phyloP scores from a whole-genome alignment of 2,888 invertebrate species.

The Dermolepida albohirtum region DNA sequence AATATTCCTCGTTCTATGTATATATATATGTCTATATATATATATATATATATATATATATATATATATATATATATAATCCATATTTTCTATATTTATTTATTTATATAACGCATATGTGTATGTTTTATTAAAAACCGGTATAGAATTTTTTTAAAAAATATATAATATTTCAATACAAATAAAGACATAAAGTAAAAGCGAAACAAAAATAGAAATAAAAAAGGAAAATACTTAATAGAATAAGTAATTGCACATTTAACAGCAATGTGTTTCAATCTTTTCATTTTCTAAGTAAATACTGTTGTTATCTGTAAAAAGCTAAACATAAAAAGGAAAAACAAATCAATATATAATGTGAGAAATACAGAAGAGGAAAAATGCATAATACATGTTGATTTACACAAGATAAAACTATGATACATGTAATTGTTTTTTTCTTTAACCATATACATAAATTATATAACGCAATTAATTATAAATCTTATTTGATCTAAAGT shows the following conservation, averaged over 20 bases:
- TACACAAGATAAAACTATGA: conserved; percentile 27
- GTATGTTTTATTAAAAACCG: too few relatives aligned
- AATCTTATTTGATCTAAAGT: conserved; percentile 2
- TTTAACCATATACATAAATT: conserved; percentile 17
- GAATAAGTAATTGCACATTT: conserved; percentile 39
- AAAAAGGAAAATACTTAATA: conserved; percentile 27
- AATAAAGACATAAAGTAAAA: neutral
- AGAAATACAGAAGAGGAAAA: conserved; percentile 11
- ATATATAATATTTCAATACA: too few relatives aligned
- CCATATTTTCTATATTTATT: conserved; percentile 8
- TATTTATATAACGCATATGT: conserved; percentile 12
- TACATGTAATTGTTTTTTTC: conserved; percentile 9
- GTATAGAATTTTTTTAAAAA: too few relatives aligned
- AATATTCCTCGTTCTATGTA: conserved; percentile 9
- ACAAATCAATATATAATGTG: conserved; percentile 4
- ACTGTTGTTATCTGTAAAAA: conserved; percentile 18
- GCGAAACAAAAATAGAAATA: conserved; percentile 6
- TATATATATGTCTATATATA: conserved; percentile 10
- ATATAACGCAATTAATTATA: conserved; percentile 1
- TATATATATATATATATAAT: conserved; percentile 26
- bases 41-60: conserved; percentile 19
- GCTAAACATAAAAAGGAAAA: conserved; percentile 23
- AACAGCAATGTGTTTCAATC: conserved; percentile 31
- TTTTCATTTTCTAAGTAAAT: conserved; percentile 2
- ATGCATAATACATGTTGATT: conserved; percentile 33